These are phyloP conservation scores for Onthophagus taurus DNA, from an alignment of 1,140 invertebrate species.

Conservation along the genomic window DNA sequence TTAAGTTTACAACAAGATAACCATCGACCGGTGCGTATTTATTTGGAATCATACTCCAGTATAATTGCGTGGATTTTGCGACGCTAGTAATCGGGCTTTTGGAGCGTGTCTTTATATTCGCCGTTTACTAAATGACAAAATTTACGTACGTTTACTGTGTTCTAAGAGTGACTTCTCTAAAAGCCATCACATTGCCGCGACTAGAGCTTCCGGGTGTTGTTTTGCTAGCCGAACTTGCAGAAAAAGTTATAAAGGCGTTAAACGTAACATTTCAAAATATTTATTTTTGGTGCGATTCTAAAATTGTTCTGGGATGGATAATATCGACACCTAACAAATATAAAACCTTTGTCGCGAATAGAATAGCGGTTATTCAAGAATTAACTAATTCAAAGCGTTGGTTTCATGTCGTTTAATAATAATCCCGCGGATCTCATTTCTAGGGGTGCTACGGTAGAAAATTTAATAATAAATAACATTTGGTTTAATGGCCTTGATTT, in stretches of 20 bases:
- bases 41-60: too few species aligned
- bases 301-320: conserved; percentile 37
- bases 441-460: too few species aligned
- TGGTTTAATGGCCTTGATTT: too few species aligned
- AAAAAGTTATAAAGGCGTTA: conserved; percentile 19
- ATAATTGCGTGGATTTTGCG: conserved; percentile 33
- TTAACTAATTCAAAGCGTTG: conserved; percentile 27
- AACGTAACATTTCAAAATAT: conserved; percentile 19
- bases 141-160: conserved; percentile 13
- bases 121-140: conserved; percentile 9
- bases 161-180: conserved; percentile 25
- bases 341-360: conserved; percentile 34
- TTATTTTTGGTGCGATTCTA: conserved; percentile 38
- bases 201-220: conserved; percentile 29
- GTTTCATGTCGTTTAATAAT: conserved; percentile 34
- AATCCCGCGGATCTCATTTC: too few species aligned
- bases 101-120: conserved; percentile 27
- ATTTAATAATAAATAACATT: too few species aligned
- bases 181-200: conserved; percentile 19
- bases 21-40: too few species aligned
- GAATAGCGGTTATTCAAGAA: conserved; percentile 32
- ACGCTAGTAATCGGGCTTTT: conserved; percentile 26
- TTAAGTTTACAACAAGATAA: conserved; percentile 11
- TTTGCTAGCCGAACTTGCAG: conserved; percentile 23
- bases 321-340: conserved; percentile 11